Conservation (phyloP, 2,888 invertebrate genomes). For the Chalcis sispes region DNA sequence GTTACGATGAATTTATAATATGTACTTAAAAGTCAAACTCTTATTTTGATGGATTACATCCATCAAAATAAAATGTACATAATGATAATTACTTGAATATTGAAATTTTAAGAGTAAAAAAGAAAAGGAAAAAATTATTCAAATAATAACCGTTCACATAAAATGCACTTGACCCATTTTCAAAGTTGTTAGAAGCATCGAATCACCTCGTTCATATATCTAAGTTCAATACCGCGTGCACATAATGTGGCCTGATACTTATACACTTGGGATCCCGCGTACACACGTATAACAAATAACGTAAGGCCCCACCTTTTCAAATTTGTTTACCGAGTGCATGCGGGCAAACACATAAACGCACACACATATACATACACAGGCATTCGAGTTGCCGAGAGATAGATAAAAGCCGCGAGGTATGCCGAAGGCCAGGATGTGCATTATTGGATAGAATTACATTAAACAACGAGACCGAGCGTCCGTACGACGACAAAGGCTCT, state of each 20-base stretch:
- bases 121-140: too few species aligned
- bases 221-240: background rate
- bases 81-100: too few species aligned
- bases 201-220: background rate
- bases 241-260: too few species aligned
- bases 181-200: slow-evolving; percentile 14
- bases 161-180: slow-evolving; percentile 43
- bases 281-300: slow-evolving; percentile 1
- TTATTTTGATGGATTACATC: too few species aligned
- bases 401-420: slow-evolving; percentile 13
- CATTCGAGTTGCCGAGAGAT: background rate
- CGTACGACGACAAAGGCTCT: slow-evolving; percentile 4
- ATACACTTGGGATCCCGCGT: too few species aligned
- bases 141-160: too few species aligned
- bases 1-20: too few species aligned
- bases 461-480: slow-evolving; percentile 66
- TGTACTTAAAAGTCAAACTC: too few species aligned
- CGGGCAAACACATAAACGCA: slow-evolving; percentile 17
- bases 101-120: too few species aligned
- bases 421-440: slow-evolving; percentile 74
- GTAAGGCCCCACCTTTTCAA: slow-evolving; percentile 57
- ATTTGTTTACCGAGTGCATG: slow-evolving; percentile 59
- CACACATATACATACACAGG: background rate
- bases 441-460: slow-evolving; percentile 75
- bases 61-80: too few species aligned